Percentiles rank a stretch among this genome's conserved stretches.
Evolutionary conservation across 1,140 invertebrate species (phyloP).

Genomic region (Schlechtendalia chinensis): DNA sequence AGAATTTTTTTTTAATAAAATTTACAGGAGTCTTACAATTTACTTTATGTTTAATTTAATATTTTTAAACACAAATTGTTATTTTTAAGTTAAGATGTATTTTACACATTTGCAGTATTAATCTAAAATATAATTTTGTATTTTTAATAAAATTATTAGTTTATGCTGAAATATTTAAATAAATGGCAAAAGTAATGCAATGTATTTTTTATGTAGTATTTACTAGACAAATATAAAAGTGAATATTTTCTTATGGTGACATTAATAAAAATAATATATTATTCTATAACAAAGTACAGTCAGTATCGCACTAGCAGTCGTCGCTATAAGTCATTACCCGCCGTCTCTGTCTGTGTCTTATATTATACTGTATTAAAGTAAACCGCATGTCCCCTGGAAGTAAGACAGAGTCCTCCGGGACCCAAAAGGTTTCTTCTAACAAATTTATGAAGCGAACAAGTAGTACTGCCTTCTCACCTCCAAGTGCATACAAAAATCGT

Average conservation of each 20-base stretch:
- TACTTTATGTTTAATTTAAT: constrained; percentile 2
- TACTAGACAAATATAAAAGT: background rate
- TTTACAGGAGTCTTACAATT: background rate
- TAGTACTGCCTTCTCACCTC: no score
- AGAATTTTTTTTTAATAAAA: constrained; percentile 17
- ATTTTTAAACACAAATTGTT: constrained; percentile 24
- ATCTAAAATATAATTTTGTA: constrained; percentile 26
- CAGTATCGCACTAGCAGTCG: no score
- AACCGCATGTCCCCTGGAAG: no score
- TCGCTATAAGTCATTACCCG: no score
- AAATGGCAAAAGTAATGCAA: background rate
- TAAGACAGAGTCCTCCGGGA: no score
- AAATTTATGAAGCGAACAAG: no score
- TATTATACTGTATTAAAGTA: no score
- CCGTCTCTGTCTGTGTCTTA: no score
- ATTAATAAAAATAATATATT: no score
- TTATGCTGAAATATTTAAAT: constrained; percentile 20
- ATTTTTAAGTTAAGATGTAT: constrained; percentile 31
- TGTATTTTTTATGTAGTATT: constrained; percentile 6
- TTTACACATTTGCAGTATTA: constrained; percentile 38
- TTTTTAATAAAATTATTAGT: constrained; percentile 1
- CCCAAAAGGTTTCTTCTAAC: no score
- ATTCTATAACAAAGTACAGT: no score
- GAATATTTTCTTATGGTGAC: background rate
- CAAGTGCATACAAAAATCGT: no score